phyloP scores from a whole-genome alignment of 2,797 vertebrate species.

The Tadarida brasiliensis region DNA sequence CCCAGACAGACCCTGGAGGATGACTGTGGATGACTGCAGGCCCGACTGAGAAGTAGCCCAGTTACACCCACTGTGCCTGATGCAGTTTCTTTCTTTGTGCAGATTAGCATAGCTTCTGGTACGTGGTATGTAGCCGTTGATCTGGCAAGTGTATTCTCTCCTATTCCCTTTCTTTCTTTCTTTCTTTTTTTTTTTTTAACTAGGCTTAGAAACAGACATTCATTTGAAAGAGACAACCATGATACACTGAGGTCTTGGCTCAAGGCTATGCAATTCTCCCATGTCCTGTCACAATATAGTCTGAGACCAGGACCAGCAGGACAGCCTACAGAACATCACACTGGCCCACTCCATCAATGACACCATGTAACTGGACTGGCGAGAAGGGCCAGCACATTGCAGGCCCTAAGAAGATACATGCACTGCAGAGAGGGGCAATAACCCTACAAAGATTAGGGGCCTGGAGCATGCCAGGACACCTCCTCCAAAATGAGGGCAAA shows the following conservation, averaged over 20 bases:
- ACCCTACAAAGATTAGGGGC: background rate
- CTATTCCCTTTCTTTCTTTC: no score
- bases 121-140: background rate
- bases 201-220: background rate
- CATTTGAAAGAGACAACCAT: background rate
- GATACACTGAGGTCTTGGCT: background rate
- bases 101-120: background rate
- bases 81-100: background rate
- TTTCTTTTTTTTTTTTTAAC: no score
- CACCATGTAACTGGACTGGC: background rate
- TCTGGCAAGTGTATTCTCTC: background rate
- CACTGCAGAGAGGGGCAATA: background rate
- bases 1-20: background rate
- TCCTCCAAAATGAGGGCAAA: background rate
- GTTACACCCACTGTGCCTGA: background rate
- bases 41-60: background rate
- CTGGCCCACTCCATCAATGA: background rate
- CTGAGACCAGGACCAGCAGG: background rate
- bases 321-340: background rate
- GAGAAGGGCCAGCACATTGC: background rate
- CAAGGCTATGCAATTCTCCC: background rate
- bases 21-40: background rate
- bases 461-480: background rate
- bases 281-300: background rate
- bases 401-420: background rate